Percentiles rank a stretch among this genome's conserved stretches.
These are phyloP conservation scores for Strigamia maritima DNA, from an alignment of 2,888 invertebrate genomes.

Conservation along the genomic window DNA sequence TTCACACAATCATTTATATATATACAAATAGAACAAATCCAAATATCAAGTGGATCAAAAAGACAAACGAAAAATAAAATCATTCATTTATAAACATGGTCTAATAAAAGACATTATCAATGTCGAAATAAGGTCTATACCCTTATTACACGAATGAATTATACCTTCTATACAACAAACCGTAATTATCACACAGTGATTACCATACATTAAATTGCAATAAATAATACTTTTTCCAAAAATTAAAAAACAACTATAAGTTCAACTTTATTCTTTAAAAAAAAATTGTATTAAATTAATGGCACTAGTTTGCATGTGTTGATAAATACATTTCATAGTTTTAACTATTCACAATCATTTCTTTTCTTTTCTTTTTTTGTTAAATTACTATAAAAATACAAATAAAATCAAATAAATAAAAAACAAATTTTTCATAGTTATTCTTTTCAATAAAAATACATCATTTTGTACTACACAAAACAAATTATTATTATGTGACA, in stretches of 20 bases:
- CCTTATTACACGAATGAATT: not conserved
- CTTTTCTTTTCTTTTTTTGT: not conserved
- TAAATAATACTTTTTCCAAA: not conserved
- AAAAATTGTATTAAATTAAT: not conserved
- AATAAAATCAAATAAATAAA: not conserved
- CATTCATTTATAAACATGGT: not conserved
- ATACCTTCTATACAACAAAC: not conserved
- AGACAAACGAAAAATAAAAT: not conserved
- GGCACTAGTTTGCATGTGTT: constrained; percentile 17
- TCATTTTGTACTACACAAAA: not conserved
- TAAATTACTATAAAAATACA: constrained; percentile 13
- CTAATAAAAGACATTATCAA: not conserved
- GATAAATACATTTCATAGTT: not conserved
- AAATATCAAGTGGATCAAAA: not conserved
- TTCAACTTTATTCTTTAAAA: not conserved
- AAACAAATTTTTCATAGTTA: not conserved
- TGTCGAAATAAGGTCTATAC: not conserved
- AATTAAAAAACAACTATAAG: not conserved
- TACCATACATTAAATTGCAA: constrained; percentile 6
- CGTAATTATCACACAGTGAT: constrained; percentile 21
- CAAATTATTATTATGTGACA: not conserved
- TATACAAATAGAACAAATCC: not conserved
- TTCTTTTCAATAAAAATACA: not conserved
- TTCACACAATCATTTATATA: not conserved
- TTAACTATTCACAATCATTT: not conserved